phyloP scores from a whole-genome alignment of 2,888 invertebrate species.

The Caenorhabditis sp. region DNA sequence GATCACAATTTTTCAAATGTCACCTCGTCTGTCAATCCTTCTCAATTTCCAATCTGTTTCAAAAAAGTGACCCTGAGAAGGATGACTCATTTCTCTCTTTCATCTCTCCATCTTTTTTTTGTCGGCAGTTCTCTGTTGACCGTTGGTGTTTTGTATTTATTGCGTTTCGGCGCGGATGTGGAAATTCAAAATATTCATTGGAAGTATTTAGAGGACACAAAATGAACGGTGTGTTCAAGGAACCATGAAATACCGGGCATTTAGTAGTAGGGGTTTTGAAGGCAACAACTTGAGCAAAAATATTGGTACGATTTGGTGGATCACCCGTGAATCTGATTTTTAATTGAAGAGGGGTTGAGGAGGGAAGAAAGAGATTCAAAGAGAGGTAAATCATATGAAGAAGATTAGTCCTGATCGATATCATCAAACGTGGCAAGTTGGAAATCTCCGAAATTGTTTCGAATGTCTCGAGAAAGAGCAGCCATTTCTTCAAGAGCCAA shows the following conservation, averaged over 20 bases:
- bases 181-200: slow-evolving; percentile 41
- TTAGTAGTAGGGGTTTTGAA: slow-evolving; percentile 18
- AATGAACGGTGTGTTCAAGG: background rate
- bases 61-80: slow-evolving; percentile 49
- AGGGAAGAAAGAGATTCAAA: slow-evolving; percentile 21
- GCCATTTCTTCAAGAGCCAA: slow-evolving; percentile 72
- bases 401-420: slow-evolving; percentile 63
- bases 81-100: slow-evolving; percentile 36
- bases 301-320: slow-evolving; percentile 32
- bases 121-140: slow-evolving; percentile 6
- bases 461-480: slow-evolving; percentile 78
- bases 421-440: slow-evolving; percentile 81
- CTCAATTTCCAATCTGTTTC: slow-evolving; percentile 43
- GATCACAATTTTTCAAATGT: slow-evolving; percentile 6
- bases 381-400: slow-evolving; percentile 4
- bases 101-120: slow-evolving; percentile 10
- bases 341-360: background rate
- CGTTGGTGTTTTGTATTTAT: background rate
- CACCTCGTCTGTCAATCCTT: slow-evolving; percentile 24
- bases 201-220: background rate
- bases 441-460: slow-evolving; percentile 81
- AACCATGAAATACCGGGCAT: slow-evolving; percentile 32
- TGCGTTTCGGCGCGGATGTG: background rate
- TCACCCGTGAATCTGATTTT: slow-evolving; percentile 39
- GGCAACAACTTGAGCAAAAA: slow-evolving; percentile 60